A percentile compares a stretch with the other conserved stretches of the same genome.
These are phyloP conservation scores for Uloborus diversus DNA, from an alignment of 1,140 invertebrate species.

Conservation along the genomic window DNA sequence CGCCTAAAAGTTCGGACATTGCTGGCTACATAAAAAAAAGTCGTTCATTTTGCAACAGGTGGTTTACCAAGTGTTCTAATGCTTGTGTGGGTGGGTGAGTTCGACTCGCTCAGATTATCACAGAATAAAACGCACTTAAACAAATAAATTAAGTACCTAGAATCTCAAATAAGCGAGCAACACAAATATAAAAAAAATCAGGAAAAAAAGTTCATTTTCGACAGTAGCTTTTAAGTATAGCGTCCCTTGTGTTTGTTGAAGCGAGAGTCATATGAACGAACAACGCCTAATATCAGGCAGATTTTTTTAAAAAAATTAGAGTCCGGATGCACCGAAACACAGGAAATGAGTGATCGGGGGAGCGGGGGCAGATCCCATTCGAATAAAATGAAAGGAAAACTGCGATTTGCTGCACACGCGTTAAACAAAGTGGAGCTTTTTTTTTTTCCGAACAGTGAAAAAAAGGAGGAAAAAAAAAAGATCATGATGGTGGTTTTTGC, in stretches of 20 bases:
- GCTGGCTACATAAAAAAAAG: neutral
- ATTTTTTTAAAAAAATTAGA: constrained; percentile 19
- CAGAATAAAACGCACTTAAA: neutral
- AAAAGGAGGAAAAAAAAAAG: no score
- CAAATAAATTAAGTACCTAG: constrained; percentile 1
- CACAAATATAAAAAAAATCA: neutral
- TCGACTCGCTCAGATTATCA: neutral
- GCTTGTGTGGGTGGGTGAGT: neutral
- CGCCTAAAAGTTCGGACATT: neutral
- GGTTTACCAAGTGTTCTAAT: constrained; percentile 7
- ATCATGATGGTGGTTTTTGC: no score
- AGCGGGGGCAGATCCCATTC: no score
- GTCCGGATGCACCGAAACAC: constrained; percentile 14
- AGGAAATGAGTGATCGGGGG: constrained; percentile 20
- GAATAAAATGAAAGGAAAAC: neutral
- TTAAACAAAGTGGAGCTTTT: no score
- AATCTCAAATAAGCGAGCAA: neutral
- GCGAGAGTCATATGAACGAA: constrained; percentile 18
- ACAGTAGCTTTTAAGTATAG: constrained; percentile 24
- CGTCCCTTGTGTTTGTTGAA: constrained; percentile 27
- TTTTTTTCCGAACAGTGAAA: no score
- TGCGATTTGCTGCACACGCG: neutral
- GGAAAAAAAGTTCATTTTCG: constrained; percentile 26
- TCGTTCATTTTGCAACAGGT: neutral
- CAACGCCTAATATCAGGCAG: constrained; percentile 15